Evolutionary conservation across 1,140 invertebrate species (phyloP).

Genomic region (Trachelipus rathkii): DNA sequence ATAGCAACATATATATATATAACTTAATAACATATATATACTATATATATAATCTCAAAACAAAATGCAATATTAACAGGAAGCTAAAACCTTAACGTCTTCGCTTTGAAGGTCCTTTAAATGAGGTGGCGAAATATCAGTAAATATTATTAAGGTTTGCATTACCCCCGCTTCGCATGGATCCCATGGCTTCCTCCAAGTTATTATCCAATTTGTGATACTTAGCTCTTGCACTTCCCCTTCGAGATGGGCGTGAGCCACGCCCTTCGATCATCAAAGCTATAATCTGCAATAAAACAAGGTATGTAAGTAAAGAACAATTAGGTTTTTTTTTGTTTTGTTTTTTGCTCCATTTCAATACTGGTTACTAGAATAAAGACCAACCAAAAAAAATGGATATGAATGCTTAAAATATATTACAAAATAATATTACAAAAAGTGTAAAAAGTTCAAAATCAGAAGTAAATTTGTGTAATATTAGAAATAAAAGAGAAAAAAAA

Average conservation of each 20-base stretch:
- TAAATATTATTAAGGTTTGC: background rate
- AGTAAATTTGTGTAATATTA: no score
- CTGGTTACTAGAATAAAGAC: no score
- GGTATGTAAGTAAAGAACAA: background rate
- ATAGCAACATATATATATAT: no score
- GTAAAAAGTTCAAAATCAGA: no score
- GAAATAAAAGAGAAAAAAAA: no score
- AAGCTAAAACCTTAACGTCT: background rate
- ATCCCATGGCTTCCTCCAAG: background rate
- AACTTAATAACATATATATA: no score
- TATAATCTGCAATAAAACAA: background rate
- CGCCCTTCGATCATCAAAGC: background rate
- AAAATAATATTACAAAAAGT: no score
- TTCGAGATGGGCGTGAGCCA: background rate
- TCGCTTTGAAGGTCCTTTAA: background rate
- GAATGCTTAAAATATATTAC: no score
- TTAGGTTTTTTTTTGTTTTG: no score
- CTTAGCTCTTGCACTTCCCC: background rate
- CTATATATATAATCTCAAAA: no score
- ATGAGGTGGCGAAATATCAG: background rate
- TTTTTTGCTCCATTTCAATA: no score
- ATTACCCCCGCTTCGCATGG: background rate
- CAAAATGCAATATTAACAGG: background rate
- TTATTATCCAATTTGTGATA: conserved; percentile 3
- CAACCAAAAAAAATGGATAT: no score